phyloP scores from a whole-genome alignment of 2,113 vertebrate genomes.

The Hippoglossus stenolepis region DNA sequence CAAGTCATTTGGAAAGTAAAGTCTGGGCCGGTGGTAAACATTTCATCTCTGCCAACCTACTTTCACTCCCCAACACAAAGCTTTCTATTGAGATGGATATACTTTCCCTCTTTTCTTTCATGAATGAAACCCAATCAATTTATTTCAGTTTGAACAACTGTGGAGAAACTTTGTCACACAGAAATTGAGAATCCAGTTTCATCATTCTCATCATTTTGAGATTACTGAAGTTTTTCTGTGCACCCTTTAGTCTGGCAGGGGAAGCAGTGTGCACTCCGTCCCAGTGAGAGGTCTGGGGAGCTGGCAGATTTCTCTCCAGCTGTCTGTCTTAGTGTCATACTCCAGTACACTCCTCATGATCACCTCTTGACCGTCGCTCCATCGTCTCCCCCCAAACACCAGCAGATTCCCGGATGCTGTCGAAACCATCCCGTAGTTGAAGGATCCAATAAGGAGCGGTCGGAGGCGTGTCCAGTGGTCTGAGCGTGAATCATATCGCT shows the following conservation, averaged over 20 bases:
- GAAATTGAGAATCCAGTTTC: too few relatives aligned
- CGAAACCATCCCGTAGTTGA: conserved; percentile 88
- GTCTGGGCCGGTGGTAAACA: too few relatives aligned
- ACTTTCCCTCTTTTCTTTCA: too few relatives aligned
- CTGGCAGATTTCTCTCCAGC: conserved; percentile 91
- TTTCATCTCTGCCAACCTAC: too few relatives aligned
- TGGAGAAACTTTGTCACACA: background rate
- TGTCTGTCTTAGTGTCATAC: conserved; percentile 89
- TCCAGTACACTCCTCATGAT: conserved; percentile 89
- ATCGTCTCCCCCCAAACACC: conserved; percentile 92
- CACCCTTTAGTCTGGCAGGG: conserved; percentile 79
- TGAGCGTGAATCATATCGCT: conserved; percentile 84
- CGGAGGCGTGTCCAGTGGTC: conserved; percentile 91
- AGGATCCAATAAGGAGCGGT: conserved; percentile 88
- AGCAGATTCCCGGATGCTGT: conserved; percentile 84
- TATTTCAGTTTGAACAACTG: too few relatives aligned
- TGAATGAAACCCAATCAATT: too few relatives aligned
- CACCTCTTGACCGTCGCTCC: conserved; percentile 89
- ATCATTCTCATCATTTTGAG: too few relatives aligned
- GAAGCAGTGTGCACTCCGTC: conserved; percentile 88
- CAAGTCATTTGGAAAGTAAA: too few relatives aligned
- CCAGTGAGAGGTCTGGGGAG: conserved; percentile 89
- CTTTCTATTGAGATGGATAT: too few relatives aligned
- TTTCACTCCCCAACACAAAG: too few relatives aligned
- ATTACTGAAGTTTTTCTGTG: background rate